Evolutionary conservation across 2,113 vertebrate genomes (phyloP).

Genomic region (Tragelaphus scriptus): DNA sequence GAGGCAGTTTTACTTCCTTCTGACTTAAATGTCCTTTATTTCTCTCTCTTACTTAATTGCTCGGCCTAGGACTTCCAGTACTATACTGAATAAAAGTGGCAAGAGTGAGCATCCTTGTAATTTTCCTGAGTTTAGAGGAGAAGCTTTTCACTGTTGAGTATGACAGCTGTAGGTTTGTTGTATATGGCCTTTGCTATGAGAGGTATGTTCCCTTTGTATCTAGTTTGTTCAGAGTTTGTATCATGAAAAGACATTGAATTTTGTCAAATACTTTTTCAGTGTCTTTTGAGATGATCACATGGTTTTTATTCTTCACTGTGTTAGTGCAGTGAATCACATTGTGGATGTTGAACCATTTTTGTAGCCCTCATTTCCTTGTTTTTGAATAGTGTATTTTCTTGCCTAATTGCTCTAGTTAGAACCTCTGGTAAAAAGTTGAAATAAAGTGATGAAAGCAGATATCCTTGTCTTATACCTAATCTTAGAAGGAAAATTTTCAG

Average conservation of each 20-base stretch:
- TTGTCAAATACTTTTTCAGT: not conserved
- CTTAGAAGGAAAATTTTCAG: not conserved
- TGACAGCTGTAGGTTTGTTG: not conserved
- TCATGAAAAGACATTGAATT: not conserved
- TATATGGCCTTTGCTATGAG: not conserved
- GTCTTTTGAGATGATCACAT: not conserved
- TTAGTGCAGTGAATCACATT: not conserved
- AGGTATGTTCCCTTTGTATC: not conserved
- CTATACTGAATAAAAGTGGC: too few relatives aligned
- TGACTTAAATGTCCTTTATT: too few relatives aligned
- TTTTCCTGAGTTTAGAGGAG: too few relatives aligned
- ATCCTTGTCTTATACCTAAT: not conserved
- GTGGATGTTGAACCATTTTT: not conserved
- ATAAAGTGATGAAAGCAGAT: not conserved
- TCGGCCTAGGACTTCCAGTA: too few relatives aligned
- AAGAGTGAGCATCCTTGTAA: too few relatives aligned
- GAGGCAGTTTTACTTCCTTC: too few relatives aligned
- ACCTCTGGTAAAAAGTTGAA: not conserved
- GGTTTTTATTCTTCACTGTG: not conserved
- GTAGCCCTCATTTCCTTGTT: not conserved
- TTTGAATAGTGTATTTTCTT: not conserved
- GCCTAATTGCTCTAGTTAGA: not conserved
- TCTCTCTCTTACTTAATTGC: too few relatives aligned
- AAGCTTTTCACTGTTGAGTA: not conserved
- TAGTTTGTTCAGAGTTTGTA: not conserved